Evolutionary conservation across 1,140 invertebrate genomes (phyloP).

Genomic region (Nephotettix cincticeps): DNA sequence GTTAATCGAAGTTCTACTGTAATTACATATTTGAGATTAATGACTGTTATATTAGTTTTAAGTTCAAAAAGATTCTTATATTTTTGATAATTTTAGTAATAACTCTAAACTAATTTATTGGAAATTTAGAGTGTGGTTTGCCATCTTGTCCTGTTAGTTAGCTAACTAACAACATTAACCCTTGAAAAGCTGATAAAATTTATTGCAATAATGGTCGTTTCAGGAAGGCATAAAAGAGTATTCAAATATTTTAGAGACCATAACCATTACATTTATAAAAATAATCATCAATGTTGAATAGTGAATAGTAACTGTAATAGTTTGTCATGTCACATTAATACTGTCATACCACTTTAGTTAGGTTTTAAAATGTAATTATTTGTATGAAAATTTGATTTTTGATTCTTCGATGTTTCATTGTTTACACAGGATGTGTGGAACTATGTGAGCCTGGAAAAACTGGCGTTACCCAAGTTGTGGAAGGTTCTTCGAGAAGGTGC

Average conservation of each 20-base stretch:
- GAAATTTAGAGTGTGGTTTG: no score
- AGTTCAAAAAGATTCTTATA: no score
- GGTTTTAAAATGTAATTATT: background rate
- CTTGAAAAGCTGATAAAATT: no score
- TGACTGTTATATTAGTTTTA: no score
- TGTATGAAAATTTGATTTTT: constrained; percentile 23
- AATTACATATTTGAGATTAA: no score
- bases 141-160: no score
- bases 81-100: no score
- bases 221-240: no score
- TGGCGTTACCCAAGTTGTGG: constrained; percentile 68
- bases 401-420: constrained; percentile 39
- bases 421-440: constrained; percentile 68
- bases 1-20: no score
- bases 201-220: no score
- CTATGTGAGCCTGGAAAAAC: constrained; percentile 65
- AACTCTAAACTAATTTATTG: no score
- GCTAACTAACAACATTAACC: no score
- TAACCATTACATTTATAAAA: background rate
- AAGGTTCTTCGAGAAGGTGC: constrained; percentile 62
- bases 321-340: background rate
- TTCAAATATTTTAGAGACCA: background rate
- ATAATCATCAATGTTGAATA: background rate
- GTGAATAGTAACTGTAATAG: background rate
- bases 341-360: background rate